These are phyloP conservation scores for Gorsachius goisagi DNA, from an alignment of 2,113 vertebrate genomes.

Conservation along the genomic window DNA sequence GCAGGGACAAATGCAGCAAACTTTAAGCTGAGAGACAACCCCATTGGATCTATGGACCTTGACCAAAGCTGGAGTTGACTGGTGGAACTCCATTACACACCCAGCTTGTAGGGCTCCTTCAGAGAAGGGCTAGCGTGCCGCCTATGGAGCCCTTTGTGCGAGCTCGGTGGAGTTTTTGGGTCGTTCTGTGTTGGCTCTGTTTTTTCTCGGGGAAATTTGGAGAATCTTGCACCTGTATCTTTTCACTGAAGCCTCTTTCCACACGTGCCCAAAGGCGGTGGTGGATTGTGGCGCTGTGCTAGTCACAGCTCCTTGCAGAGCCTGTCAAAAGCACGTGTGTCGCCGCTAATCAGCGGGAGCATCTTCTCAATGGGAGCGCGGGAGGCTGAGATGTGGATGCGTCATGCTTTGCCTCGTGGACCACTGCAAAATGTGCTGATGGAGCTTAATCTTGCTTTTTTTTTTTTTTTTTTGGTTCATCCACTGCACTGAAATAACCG, in stretches of 20 bases:
- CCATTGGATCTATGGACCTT: neutral
- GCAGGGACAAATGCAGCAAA: neutral
- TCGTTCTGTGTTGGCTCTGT: neutral
- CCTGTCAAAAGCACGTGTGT: neutral
- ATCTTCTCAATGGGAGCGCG: rapidly evolving
- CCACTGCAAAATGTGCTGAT: neutral
- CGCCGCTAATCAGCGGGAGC: neutral
- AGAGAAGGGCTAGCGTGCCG: neutral
- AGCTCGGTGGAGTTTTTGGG: neutral
- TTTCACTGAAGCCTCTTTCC: neutral
- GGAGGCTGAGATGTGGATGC: neutral
- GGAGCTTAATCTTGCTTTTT: neutral
- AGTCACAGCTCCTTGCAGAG: neutral
- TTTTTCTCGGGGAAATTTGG: neutral
- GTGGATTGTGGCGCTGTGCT: neutral
- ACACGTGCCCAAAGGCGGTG: neutral
- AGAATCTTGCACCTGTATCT: neutral
- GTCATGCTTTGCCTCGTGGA: neutral
- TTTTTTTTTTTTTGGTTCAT: neutral
- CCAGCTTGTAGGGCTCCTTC: neutral
- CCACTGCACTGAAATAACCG: neutral
- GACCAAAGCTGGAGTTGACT: slow-evolving; percentile 2
- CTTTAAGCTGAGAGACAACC: neutral
- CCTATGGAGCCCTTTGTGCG: neutral
- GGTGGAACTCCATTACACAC: neutral